Conservation (phyloP, 1,140 invertebrate species). For the Tenebrio molitor region DNA sequence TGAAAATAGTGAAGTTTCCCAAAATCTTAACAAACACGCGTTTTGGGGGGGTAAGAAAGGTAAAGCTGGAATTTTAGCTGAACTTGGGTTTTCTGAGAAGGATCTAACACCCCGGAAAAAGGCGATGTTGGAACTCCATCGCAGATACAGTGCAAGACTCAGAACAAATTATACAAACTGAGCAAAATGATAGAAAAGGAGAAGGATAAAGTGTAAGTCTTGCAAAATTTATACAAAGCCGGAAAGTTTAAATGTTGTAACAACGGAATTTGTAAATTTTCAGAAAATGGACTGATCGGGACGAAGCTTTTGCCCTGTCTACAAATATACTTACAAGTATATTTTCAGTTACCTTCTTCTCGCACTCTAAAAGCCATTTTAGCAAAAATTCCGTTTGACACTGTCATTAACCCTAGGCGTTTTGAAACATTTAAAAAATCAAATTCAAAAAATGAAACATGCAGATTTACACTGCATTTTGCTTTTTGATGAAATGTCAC, state of each 20-base stretch:
- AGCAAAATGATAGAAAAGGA: background rate
- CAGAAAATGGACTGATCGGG: constrained; percentile 41
- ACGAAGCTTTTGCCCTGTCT: constrained; percentile 51
- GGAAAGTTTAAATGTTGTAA: constrained; percentile 6
- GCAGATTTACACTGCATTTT: constrained; percentile 28
- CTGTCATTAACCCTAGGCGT: constrained; percentile 20
- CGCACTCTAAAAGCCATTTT: constrained; percentile 41
- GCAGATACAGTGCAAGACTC: too few species aligned
- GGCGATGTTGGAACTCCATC: background rate
- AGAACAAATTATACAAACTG: background rate
- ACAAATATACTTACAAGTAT: constrained; percentile 30
- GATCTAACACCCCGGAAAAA: background rate
- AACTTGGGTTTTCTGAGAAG: background rate
- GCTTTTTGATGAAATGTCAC: constrained; percentile 46
- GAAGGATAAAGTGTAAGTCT: background rate
- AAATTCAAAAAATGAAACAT: constrained; percentile 37
- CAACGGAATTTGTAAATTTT: constrained; percentile 30
- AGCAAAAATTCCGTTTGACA: constrained; percentile 37
- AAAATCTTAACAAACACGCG: background rate
- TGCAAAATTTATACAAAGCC: background rate
- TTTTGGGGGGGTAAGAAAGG: background rate
- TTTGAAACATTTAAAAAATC: constrained; percentile 11
- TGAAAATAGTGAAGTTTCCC: background rate
- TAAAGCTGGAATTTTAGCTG: background rate
- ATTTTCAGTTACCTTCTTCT: constrained; percentile 46